Evolutionary conservation across 2,113 vertebrate species (phyloP).

Genomic region (Psammodynastes pulverulentus): DNA sequence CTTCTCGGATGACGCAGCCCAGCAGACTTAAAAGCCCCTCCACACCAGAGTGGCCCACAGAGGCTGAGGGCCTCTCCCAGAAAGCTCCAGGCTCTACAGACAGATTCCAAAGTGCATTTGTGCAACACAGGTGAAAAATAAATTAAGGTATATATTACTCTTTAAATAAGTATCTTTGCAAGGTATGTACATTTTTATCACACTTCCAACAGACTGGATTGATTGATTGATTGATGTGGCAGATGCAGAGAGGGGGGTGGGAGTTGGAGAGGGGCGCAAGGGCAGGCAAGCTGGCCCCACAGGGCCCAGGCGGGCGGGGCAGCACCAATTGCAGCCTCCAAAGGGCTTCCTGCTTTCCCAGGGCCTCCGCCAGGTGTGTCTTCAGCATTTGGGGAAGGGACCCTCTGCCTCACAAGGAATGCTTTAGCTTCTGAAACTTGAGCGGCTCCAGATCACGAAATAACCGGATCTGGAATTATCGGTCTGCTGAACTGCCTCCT

Average conservation of each 20-base stretch:
- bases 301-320: not conserved
- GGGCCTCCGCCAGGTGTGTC: not conserved
- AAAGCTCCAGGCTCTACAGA: not conserved
- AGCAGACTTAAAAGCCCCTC: not conserved
- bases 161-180: constrained; percentile 28
- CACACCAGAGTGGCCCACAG: too few species aligned
- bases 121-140: constrained; percentile 17
- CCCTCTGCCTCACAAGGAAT: not conserved
- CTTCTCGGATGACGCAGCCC: too few species aligned
- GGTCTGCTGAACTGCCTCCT: not conserved
- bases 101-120: not conserved
- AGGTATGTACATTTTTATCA: constrained; percentile 4
- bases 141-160: constrained; percentile 18
- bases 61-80: not conserved
- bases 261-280: not conserved
- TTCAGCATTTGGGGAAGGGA: not conserved
- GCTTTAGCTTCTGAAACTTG: not conserved
- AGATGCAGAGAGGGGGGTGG: not conserved
- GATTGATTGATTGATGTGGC: not conserved
- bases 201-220: not conserved
- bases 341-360: not conserved
- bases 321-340: not conserved
- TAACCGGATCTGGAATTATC: not conserved
- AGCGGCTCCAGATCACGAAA: not conserved
- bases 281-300: not conserved